Evolutionary conservation across 2,113 vertebrate species (phyloP), one percentile per base, ranked within the genome.

Genomic region (Clinocottus analis): DNA sequence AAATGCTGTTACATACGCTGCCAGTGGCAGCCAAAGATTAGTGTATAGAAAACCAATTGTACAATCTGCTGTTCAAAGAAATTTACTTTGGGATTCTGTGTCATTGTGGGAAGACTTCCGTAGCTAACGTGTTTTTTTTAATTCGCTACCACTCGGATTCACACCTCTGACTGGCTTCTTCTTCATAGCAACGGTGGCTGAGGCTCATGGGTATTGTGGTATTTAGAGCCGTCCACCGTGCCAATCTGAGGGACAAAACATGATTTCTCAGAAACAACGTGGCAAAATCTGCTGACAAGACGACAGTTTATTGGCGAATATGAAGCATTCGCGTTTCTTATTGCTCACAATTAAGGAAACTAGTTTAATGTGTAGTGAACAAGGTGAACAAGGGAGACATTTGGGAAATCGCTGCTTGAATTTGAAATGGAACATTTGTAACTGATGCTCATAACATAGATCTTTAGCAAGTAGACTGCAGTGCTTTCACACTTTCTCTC

Each of bases 281-380:
- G 43, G 13, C 3, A 45, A 45, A 45, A 61, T 61, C 43, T 9
- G 16, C 11, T 16, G 43, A 17, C 43, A 45, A 45, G 43, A 45
- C 5, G 43, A 4, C 14, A 45, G 43, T 45, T n/a, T 17, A 45
- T 45, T 45, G 43, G 43, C 1, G 16, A 16, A 43, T 17, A 45
- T 45, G 43, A 45, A 45, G 43, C 43, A 17, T 45, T 16, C 92
- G 96, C 43, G 16, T 17, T 17, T 45, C 33, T 61, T 62, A 39
- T 19, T 39, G 60, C 35, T 63, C 7, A 25, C 33, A 2, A 25
- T 1, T 16, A 37, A 41, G 35, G n/a, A n/a, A n/a, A 35, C 8
- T 11, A 60, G 31, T 60, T 21, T 35, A 21, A 2, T 61, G 59
- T n/a, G 33, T n/a, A n/a, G 29, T 19, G 29, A 60, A 10, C 19